These are phyloP conservation scores for Chelonus formosanus DNA, from an alignment of 2,888 invertebrate species.

Conservation along the genomic window DNA sequence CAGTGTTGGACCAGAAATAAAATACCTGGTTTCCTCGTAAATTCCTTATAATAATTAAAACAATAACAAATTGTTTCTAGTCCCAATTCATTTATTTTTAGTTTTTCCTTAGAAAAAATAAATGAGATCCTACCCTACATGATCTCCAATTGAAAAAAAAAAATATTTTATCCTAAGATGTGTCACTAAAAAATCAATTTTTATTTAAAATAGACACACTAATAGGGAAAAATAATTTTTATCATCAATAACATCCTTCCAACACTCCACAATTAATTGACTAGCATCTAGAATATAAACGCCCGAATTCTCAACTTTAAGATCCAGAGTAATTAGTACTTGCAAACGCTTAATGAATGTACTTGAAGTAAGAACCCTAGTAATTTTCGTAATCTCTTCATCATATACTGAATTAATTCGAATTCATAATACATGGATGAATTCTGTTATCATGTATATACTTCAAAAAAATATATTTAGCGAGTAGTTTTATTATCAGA, in stretches of 20 bases:
- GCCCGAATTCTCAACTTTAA: slow-evolving; percentile 27
- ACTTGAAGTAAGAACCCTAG: slow-evolving; percentile 31
- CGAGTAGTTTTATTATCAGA: not conserved
- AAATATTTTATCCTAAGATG: too few species aligned
- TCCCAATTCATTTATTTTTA: too few species aligned
- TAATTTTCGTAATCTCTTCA: slow-evolving; percentile 21
- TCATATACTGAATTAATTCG: slow-evolving; percentile 28
- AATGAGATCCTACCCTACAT: too few species aligned
- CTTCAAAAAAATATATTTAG: not conserved
- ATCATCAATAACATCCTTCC: not conserved
- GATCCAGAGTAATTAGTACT: slow-evolving; percentile 59
- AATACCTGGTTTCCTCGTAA: too few species aligned
- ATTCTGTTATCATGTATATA: not conserved
- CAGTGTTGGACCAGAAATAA: too few species aligned
- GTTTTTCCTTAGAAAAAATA: too few species aligned
- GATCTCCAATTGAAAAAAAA: too few species aligned
- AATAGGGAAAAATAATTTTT: too few species aligned
- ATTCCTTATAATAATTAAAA: too few species aligned
- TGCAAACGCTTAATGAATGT: slow-evolving; percentile 57
- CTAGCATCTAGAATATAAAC: slow-evolving; percentile 7
- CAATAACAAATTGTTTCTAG: too few species aligned
- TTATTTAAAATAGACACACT: too few species aligned
- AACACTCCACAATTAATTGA: slow-evolving; percentile 22
- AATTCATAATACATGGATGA: slow-evolving; percentile 7
- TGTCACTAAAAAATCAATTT: too few species aligned